A percentile compares a stretch with the other conserved stretches of the same genome.
Evolutionary conservation across 2,888 invertebrate species (phyloP).

Genomic region (Podabrus alpinus): DNA sequence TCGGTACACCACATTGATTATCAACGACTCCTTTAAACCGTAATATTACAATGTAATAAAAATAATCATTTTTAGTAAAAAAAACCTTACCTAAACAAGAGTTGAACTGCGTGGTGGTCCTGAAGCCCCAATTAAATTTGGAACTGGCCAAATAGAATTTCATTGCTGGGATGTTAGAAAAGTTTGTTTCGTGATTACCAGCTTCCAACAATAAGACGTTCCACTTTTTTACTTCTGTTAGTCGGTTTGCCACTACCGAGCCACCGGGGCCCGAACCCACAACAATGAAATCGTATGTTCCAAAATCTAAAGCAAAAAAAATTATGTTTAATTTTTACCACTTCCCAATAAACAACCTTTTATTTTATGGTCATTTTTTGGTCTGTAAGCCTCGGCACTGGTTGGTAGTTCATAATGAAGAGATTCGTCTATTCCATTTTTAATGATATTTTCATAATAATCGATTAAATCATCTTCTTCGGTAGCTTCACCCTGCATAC

Average conservation of each 20-base stretch:
- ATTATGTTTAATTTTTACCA: background rate
- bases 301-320: background rate
- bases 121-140: conserved; percentile 15
- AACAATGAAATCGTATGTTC: background rate
- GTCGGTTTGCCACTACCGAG: background rate
- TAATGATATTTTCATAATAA: background rate
- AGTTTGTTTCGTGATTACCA: background rate
- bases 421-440: background rate
- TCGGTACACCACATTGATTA: conserved; percentile 52
- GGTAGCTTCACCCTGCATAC: background rate
- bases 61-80: background rate
- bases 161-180: conserved; percentile 7
- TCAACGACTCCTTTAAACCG: conserved; percentile 7
- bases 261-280: background rate
- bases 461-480: background rate
- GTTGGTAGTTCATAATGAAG: background rate
- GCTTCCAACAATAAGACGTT: background rate
- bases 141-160: background rate
- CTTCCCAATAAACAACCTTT: background rate
- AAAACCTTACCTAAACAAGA: conserved; percentile 13
- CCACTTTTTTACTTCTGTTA: background rate
- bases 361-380: background rate
- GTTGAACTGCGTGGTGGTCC: conserved; percentile 4
- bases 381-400: background rate
- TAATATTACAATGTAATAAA: background rate